phyloP scores from a whole-genome alignment of 2,113 vertebrate genomes.

The Melospiza melodia region DNA sequence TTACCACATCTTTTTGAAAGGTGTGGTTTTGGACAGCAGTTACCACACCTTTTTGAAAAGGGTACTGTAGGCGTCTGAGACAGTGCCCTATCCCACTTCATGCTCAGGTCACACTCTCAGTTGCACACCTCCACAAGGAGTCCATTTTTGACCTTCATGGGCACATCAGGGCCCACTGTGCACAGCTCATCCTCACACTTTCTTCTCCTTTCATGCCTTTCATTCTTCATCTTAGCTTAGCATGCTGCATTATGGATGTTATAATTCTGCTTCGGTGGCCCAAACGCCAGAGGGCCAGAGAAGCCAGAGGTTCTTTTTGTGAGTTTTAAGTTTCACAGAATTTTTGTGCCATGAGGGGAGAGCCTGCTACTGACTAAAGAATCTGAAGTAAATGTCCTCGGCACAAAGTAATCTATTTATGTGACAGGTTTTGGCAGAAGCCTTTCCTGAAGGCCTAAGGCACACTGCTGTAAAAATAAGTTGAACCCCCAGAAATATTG shows the following conservation, averaged over 20 bases:
- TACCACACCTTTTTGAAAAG: background rate
- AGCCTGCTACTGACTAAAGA: background rate
- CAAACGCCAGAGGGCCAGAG: background rate
- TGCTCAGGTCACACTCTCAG: background rate
- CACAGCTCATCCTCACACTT: background rate
- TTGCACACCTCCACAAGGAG: background rate
- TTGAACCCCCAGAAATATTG: background rate
- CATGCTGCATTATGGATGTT: background rate
- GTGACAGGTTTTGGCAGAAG: background rate
- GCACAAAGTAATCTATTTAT: background rate
- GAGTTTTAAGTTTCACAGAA: background rate
- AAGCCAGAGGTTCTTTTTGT: background rate
- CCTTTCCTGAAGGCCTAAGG: background rate
- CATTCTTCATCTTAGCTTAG: background rate
- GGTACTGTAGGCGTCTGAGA: background rate
- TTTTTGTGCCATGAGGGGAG: background rate
- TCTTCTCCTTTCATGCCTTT: background rate
- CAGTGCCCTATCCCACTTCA: background rate
- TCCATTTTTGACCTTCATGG: fast-evolving
- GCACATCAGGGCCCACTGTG: fast-evolving
- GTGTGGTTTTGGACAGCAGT: background rate
- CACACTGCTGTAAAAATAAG: background rate
- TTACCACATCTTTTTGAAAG: background rate
- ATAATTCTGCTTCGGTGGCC: background rate
- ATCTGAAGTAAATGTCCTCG: background rate